Evolutionary conservation across 1,140 invertebrate genomes (phyloP).

Genomic region (Ceratoteleas bidentatus): DNA sequence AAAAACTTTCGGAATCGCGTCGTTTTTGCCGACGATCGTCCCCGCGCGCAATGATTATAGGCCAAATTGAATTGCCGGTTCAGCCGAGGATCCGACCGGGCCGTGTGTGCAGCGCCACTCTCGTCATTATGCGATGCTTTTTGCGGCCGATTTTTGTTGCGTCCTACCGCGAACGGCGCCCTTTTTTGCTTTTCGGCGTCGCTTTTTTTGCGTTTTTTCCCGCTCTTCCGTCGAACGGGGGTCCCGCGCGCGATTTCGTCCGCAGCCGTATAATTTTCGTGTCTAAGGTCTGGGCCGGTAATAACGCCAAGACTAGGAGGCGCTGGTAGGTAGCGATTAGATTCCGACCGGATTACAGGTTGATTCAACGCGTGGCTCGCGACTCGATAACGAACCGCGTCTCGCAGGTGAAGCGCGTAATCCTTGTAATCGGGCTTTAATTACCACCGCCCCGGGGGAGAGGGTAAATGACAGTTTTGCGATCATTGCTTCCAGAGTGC

Average conservation of each 20-base stretch:
- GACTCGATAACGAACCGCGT: slow-evolving; percentile 52
- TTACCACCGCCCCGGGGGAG: slow-evolving; percentile 31
- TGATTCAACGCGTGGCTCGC: slow-evolving; percentile 56
- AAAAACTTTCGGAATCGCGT: too few species aligned
- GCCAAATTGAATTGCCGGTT: slow-evolving; percentile 41
- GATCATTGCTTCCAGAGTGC: slow-evolving; percentile 1
- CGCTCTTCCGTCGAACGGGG: not conserved
- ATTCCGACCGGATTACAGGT: slow-evolving; percentile 61
- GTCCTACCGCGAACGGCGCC: slow-evolving; percentile 39
- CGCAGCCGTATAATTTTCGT: slow-evolving; percentile 59
- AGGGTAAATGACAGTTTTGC: slow-evolving; percentile 53
- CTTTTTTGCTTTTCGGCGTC: not conserved
- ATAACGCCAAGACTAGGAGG: slow-evolving; percentile 46
- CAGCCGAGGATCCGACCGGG: too few species aligned
- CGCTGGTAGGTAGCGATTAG: slow-evolving; percentile 63
- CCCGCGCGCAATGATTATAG: slow-evolving; percentile 20
- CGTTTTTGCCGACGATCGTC: too few species aligned
- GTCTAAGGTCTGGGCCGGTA: slow-evolving; percentile 36
- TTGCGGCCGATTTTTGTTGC: slow-evolving; percentile 37
- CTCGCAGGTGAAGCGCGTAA: slow-evolving; percentile 53
- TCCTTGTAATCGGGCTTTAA: slow-evolving; percentile 52
- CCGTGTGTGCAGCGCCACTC: slow-evolving; percentile 24
- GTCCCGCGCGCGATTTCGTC: slow-evolving; percentile 24
- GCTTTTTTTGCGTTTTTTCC: slow-evolving; percentile 18
- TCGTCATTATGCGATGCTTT: slow-evolving; percentile 40